phyloP scores from a whole-genome alignment of 1,140 invertebrate species.

The Bombus waltoni region DNA sequence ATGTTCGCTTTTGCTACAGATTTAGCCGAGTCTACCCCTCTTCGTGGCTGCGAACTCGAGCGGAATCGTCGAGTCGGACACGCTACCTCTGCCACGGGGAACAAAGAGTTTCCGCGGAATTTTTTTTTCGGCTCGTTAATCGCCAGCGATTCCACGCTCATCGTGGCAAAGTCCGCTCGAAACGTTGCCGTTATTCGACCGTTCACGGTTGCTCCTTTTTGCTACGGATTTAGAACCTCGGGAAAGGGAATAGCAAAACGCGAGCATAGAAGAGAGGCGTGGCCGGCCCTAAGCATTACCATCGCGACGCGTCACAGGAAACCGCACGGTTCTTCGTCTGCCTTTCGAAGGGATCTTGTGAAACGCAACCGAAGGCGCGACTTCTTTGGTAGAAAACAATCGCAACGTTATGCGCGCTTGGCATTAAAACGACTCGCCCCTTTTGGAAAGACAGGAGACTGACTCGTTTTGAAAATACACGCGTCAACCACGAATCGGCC shows the following conservation, averaged over 20 bases:
- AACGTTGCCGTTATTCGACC: conserved; percentile 18
- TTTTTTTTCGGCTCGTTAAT: conserved; percentile 26
- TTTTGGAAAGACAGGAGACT: neutral
- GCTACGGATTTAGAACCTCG: conserved; percentile 64
- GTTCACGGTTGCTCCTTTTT: conserved; percentile 44
- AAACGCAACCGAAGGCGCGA: neutral
- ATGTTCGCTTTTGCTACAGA: conserved; percentile 1
- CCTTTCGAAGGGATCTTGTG: neutral
- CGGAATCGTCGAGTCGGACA: neutral
- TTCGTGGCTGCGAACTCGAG: neutral
- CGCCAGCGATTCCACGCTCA: conserved; percentile 7
- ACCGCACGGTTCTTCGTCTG: neutral
- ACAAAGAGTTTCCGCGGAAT: conserved; percentile 11
- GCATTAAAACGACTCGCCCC: neutral
- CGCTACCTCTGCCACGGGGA: no score
- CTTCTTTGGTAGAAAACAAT: neutral
- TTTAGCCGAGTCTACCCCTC: conserved; percentile 11
- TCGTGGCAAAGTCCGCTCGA: neutral
- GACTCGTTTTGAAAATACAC: neutral
- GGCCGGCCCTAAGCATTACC: conserved; percentile 31
- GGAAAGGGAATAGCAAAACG: conserved; percentile 43
- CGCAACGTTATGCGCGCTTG: neutral
- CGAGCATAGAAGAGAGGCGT: conserved; percentile 8
- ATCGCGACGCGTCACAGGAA: neutral
- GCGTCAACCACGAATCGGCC: neutral